Conservation (phyloP, 2,797 vertebrate species). For the Erethizon dorsatum region DNA sequence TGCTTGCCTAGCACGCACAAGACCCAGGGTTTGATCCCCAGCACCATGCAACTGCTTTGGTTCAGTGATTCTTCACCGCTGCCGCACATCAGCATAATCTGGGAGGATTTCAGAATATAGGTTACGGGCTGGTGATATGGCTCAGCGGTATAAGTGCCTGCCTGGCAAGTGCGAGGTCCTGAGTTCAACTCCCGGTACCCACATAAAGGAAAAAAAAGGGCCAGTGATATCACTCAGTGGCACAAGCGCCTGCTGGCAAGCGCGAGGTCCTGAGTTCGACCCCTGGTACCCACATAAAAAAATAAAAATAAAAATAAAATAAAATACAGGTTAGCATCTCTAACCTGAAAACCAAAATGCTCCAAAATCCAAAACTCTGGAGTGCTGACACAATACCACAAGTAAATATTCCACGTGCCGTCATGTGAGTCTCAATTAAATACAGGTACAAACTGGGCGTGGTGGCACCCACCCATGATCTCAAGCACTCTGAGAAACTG, state of each 20-base stretch:
- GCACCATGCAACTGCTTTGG: background rate
- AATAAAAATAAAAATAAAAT: too few species aligned
- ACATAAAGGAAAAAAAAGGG: too few species aligned
- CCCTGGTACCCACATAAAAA: too few species aligned
- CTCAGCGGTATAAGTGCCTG: too few species aligned
- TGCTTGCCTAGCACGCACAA: background rate
- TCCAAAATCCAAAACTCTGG: background rate
- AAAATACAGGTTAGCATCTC: background rate
- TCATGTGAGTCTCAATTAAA: background rate
- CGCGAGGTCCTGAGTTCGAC: too few species aligned
- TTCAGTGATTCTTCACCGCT: background rate
- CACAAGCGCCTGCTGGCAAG: too few species aligned
- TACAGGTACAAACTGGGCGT: background rate
- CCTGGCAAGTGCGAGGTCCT: too few species aligned
- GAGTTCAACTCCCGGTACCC: too few species aligned
- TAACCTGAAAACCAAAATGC: slow-evolving; percentile 13
- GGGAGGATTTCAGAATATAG: background rate
- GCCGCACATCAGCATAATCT: background rate
- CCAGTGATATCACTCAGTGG: too few species aligned
- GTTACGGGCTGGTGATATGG: background rate
- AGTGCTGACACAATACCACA: background rate
- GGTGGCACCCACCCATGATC: background rate
- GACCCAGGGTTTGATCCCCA: background rate
- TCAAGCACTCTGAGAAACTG: background rate
- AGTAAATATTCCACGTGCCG: background rate